Conservation (phyloP, 2,888 invertebrate genomes). For the Cordilura impudica region DNA sequence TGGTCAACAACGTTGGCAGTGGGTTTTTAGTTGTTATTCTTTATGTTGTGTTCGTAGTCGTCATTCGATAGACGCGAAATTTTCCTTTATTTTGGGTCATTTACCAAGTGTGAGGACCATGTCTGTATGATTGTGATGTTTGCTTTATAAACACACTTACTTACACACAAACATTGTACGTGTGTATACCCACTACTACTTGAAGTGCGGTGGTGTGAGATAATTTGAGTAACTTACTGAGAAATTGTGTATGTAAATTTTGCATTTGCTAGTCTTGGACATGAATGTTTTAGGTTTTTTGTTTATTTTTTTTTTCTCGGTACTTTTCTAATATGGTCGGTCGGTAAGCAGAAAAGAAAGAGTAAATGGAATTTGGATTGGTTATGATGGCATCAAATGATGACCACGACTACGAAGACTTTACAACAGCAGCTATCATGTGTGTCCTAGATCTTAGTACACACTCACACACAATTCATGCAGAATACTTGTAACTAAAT, state of each 20-base stretch:
- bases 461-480: background rate
- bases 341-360: conserved; percentile 8
- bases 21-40: conserved; percentile 6
- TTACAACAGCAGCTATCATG: conserved; percentile 49
- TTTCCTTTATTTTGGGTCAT: conserved; percentile 50
- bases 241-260: conserved; percentile 55
- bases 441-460: conserved; percentile 55
- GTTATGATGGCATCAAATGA: conserved; percentile 47
- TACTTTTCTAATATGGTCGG: conserved; percentile 12
- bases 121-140: background rate
- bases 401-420: conserved; percentile 54
- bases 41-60: conserved; percentile 37
- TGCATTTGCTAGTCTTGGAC: conserved; percentile 51
- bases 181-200: background rate
- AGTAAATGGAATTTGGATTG: conserved; percentile 24
- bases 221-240: conserved; percentile 45
- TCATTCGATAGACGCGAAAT: conserved; percentile 54
- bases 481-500: background rate
- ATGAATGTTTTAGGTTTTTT: conserved; percentile 7
- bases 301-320: background rate
- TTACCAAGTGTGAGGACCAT: conserved; percentile 36
- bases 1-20: background rate
- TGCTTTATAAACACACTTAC: conserved; percentile 10
- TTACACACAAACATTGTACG: background rate
- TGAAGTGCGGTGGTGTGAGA: conserved; percentile 31